A percentile compares a stretch with the other conserved stretches of the same genome.
Evolutionary conservation across 2,113 vertebrate species (phyloP).

Genomic region (Thunnus thynnus): DNA sequence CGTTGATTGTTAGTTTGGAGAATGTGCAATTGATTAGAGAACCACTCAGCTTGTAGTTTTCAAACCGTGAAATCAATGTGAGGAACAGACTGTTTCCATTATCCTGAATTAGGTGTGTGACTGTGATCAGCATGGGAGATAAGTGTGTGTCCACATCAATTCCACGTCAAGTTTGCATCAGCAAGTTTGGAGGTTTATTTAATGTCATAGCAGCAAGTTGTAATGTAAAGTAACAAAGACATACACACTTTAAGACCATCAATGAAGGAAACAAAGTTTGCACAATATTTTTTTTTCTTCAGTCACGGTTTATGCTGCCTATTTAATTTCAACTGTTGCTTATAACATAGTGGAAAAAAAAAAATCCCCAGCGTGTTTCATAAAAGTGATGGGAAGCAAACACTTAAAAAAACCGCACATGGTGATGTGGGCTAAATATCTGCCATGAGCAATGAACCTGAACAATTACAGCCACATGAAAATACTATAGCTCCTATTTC

Average conservation of each 20-base stretch:
- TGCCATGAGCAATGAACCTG: conserved; percentile 62
- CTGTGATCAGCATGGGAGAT: conserved; percentile 15
- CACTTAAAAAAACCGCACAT: conserved; percentile 56
- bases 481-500: conserved; percentile 68
- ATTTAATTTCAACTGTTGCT: conserved; percentile 52
- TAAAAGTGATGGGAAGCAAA: conserved; percentile 72
- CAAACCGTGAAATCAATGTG: conserved; percentile 15
- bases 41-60: not conserved
- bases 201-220: conserved; percentile 83
- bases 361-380: conserved; percentile 53
- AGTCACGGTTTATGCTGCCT: conserved; percentile 71
- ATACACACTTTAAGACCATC: conserved; percentile 79
- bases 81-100: conserved; percentile 1
- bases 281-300: conserved; percentile 70
- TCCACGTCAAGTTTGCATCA: conserved; percentile 77
- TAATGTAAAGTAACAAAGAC: conserved; percentile 80
- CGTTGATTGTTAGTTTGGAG: not conserved
- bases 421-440: conserved; percentile 65
- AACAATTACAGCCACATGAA: conserved; percentile 74
- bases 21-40: not conserved
- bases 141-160: conserved; percentile 62
- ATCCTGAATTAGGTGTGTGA: not conserved
- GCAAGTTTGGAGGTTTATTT: conserved; percentile 82
- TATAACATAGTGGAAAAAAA: conserved; percentile 60
- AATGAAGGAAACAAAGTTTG: conserved; percentile 76